Evolutionary conservation across 2,888 invertebrate species (phyloP).

Genomic region (Clistopyga incitator): DNA sequence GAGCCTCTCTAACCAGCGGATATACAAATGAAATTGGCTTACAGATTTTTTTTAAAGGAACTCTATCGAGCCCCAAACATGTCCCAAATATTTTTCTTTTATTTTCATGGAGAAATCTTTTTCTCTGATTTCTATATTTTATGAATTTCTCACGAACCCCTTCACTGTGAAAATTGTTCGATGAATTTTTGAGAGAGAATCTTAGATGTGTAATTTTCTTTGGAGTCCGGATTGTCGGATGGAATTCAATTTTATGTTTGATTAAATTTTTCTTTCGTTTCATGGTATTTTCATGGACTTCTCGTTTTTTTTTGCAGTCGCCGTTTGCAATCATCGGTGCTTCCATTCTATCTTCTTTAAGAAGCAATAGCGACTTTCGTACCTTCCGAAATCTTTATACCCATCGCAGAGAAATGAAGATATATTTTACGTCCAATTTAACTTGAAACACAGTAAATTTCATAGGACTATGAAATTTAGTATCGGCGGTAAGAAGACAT

Average conservation of each 20-base stretch:
- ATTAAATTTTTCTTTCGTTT: not conserved
- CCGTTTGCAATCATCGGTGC: not conserved
- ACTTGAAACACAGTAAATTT: not conserved
- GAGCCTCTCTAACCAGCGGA: not conserved
- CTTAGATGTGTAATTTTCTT: too few species aligned
- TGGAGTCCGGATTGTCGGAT: not conserved
- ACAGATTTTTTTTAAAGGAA: too few species aligned
- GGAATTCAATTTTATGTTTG: not conserved
- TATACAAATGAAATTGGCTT: slow-evolving; percentile 2
- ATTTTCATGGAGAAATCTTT: too few species aligned
- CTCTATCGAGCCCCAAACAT: not conserved
- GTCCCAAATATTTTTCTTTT: too few species aligned
- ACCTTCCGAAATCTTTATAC: not conserved
- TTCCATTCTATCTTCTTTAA: not conserved
- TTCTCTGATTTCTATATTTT: too few species aligned
- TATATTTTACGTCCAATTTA: slow-evolving; percentile 2
- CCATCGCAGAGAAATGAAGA: not conserved
- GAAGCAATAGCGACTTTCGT: not conserved
- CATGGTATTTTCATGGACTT: not conserved
- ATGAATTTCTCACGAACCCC: too few species aligned
- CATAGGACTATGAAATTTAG: slow-evolving; percentile 1
- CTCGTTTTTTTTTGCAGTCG: not conserved
- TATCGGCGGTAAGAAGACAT: not conserved
- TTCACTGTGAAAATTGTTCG: too few species aligned
- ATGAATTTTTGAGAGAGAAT: too few species aligned